These are phyloP conservation scores for Hyperoplus immaculatus DNA, from an alignment of 2,797 vertebrate genomes.

Conservation along the genomic window DNA sequence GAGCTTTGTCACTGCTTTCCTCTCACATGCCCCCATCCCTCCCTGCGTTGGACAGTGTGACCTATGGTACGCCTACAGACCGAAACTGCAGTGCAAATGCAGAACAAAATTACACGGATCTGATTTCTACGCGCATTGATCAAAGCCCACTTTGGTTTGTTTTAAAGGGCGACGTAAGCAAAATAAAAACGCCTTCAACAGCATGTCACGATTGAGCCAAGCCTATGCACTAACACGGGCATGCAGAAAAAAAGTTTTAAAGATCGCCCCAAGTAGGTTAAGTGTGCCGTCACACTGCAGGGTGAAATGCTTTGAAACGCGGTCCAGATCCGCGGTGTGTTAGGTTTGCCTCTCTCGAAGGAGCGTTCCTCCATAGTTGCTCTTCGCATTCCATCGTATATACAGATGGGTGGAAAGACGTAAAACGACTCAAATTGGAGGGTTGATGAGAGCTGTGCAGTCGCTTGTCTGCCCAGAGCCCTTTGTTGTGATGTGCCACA, in stretches of 20 bases:
- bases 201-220: background rate
- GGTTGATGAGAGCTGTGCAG: constrained; percentile 79
- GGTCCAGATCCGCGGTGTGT: constrained; percentile 31
- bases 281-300: constrained; percentile 41
- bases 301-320: background rate
- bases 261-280: constrained; percentile 20
- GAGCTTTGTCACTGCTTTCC: constrained; percentile 78
- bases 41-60: constrained; percentile 48
- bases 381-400: constrained; percentile 68
- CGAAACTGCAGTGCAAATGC: constrained; percentile 58
- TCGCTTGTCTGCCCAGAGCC: constrained; percentile 83
- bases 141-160: constrained; percentile 6
- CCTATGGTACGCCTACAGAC: constrained; percentile 13
- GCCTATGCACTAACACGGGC: constrained; percentile 8
- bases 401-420: constrained; percentile 33
- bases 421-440: constrained; percentile 70
- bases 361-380: constrained; percentile 50
- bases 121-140: background rate
- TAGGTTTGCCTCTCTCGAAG: constrained; percentile 54
- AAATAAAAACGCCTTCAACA: background rate
- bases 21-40: constrained; percentile 22
- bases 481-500: constrained; percentile 92
- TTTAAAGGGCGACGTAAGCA: background rate
- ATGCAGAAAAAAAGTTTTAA: constrained; percentile 68
- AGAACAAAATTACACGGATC: constrained; percentile 26